Conservation (phyloP, 1,140 invertebrate species). For the Eubasilissa regina region DNA sequence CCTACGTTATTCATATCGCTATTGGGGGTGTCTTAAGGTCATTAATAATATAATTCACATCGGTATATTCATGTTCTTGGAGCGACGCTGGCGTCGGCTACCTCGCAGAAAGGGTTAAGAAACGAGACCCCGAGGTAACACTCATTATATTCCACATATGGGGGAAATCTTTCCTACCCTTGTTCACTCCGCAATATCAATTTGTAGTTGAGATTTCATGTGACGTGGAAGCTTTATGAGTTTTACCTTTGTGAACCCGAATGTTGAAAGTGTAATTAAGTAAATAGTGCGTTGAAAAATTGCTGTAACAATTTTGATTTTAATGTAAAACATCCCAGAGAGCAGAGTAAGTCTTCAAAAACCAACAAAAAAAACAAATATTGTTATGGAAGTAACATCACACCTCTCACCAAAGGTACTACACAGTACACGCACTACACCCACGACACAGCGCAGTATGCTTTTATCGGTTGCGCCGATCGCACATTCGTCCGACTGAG, state of each 20-base stretch:
- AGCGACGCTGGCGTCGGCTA: slow-evolving; percentile 42
- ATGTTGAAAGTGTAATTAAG: background rate
- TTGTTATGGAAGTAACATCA: too few species aligned
- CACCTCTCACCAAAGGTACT: too few species aligned
- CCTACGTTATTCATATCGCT: slow-evolving; percentile 55
- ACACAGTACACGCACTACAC: too few species aligned
- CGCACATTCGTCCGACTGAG: too few species aligned
- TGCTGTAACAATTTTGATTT: too few species aligned
- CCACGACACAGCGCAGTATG: too few species aligned
- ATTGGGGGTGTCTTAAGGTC: slow-evolving; percentile 45
- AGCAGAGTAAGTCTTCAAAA: too few species aligned
- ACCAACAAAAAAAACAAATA: too few species aligned
- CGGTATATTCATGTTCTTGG: slow-evolving; percentile 54
- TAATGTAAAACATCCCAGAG: too few species aligned
- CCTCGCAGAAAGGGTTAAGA: slow-evolving; percentile 46
- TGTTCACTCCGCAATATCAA: slow-evolving; percentile 22
- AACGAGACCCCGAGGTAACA: slow-evolving; percentile 35
- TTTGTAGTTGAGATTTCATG: slow-evolving; percentile 17
- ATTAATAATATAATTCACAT: slow-evolving; percentile 58
- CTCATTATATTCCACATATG: slow-evolving; percentile 44
- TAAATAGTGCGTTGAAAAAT: too few species aligned
- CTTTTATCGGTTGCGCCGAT: too few species aligned
- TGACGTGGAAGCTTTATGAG: slow-evolving; percentile 1
- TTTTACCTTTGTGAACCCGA: background rate
- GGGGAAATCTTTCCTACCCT: slow-evolving; percentile 16